phyloP scores from a whole-genome alignment of 2,113 vertebrate species.

The Furnarius figulus region DNA sequence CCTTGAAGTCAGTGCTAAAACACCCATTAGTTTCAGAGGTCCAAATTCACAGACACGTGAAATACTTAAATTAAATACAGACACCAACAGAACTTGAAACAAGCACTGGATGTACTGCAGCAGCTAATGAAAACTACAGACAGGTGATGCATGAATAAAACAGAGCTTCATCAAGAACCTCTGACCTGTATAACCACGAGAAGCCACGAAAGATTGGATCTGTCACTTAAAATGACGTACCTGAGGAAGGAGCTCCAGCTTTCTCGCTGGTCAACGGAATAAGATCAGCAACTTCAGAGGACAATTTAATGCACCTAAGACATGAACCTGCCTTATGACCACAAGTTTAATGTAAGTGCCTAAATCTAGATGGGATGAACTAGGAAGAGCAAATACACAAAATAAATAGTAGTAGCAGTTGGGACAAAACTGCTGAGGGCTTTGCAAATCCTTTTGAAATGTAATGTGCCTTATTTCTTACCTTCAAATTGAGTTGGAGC shows the following conservation, averaged over 20 bases:
- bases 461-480: neutral
- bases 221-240: neutral
- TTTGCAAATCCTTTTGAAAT: conserved; percentile 19
- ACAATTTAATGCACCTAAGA: neutral
- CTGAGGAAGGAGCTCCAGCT: neutral
- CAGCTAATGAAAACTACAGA: neutral
- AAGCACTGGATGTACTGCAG: neutral
- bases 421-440: neutral
- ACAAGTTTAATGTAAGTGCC: neutral
- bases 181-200: neutral
- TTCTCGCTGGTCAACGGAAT: neutral
- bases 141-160: neutral
- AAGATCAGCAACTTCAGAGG: neutral
- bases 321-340: neutral
- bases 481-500: neutral
- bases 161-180: neutral
- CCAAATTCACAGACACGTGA: neutral
- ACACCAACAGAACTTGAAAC: neutral
- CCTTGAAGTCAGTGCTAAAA: neutral
- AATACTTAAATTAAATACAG: neutral
- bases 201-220: neutral
- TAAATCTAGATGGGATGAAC: neutral
- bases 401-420: neutral
- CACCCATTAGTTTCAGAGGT: neutral
- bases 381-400: neutral